A percentile compares a stretch with the other conserved stretches of the same genome.
These are phyloP conservation scores for Ophioninae sp. DNA, from an alignment of 2,888 invertebrate genomes.

Conservation along the genomic window DNA sequence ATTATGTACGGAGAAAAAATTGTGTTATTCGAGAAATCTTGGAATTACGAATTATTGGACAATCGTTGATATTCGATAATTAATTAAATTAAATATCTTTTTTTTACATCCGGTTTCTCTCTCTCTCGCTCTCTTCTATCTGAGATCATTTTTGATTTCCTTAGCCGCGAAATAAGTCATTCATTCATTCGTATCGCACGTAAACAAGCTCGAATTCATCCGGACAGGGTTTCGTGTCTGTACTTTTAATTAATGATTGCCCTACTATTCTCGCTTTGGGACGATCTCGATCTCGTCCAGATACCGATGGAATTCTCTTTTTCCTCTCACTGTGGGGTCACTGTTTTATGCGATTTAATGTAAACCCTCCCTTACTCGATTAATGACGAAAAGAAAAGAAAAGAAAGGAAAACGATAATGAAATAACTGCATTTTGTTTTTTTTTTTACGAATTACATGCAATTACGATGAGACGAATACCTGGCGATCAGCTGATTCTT, in stretches of 20 bases:
- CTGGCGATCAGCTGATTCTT: no score
- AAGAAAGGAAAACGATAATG: no score
- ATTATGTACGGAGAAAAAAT: no score
- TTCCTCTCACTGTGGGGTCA: no score
- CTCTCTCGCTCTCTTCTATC: neutral
- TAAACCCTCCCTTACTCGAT: no score
- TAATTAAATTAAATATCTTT: neutral
- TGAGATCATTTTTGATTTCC: neutral
- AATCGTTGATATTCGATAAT: no score
- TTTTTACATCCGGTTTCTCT: neutral
- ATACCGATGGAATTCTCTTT: constrained; percentile 37
- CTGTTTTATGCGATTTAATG: no score
- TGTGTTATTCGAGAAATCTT: no score
- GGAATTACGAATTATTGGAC: no score
- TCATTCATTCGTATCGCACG: constrained; percentile 24
- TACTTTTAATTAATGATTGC: constrained; percentile 41
- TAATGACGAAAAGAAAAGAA: no score
- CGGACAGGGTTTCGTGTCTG: constrained; percentile 28
- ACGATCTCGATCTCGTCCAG: constrained; percentile 12
- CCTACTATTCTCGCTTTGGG: constrained; percentile 20
- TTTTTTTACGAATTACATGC: neutral
- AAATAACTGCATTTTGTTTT: no score
- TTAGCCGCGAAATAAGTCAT: constrained; percentile 38
- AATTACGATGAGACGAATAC: neutral
- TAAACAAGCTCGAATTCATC: constrained; percentile 33